phyloP scores from a whole-genome alignment of 2,888 invertebrate species.

The Homarus gammarus region DNA sequence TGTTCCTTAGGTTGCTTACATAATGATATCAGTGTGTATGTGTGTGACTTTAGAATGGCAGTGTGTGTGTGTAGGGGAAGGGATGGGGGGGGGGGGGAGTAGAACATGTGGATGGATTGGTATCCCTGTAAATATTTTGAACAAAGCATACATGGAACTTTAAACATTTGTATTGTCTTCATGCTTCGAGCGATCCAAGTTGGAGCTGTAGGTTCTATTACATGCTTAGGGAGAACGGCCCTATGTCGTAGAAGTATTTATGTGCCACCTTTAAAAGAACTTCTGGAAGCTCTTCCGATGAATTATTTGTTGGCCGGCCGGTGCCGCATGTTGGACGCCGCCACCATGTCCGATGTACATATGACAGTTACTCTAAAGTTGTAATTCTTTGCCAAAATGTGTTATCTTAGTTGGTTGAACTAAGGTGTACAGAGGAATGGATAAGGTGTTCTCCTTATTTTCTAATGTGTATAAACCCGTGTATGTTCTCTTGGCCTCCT shows the following conservation, averaged over 20 bases:
- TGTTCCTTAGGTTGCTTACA: background rate
- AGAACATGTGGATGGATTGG: background rate
- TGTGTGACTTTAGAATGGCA: too few species aligned
- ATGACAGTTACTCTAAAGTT: background rate
- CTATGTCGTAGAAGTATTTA: background rate
- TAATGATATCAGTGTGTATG: background rate
- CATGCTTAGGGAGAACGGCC: background rate
- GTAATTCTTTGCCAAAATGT: background rate
- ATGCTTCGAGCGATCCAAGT: background rate
- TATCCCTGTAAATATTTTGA: constrained; percentile 4
- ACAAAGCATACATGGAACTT: background rate
- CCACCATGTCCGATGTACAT: constrained; percentile 1
- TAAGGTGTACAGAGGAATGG: constrained; percentile 1
- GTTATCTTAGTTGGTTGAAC: background rate
- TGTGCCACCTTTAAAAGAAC: background rate
- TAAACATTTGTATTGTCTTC: background rate
- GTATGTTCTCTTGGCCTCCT: constrained; percentile 33
- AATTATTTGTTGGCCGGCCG: background rate
- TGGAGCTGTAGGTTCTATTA: background rate
- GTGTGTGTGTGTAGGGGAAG: background rate
- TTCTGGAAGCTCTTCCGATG: background rate
- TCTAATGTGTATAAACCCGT: background rate
- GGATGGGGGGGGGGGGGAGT: background rate
- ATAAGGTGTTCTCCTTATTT: background rate
- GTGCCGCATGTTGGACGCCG: background rate